Percentiles rank a stretch among this genome's conserved stretches.
phyloP scores from a whole-genome alignment of 2,797 vertebrate genomes.

The Gorsachius magnificus region DNA sequence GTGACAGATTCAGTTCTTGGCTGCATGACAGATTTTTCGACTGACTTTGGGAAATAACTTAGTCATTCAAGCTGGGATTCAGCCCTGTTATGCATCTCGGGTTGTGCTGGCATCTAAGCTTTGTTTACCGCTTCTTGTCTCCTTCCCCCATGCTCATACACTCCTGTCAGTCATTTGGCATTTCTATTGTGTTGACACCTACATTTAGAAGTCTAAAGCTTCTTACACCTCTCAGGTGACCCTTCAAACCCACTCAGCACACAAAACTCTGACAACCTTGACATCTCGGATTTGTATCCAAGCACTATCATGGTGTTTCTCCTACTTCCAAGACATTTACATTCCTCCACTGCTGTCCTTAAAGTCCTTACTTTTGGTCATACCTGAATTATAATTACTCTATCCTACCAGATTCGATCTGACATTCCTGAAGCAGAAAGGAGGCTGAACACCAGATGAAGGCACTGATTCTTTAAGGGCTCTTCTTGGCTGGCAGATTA shows the following conservation, averaged over 20 bases:
- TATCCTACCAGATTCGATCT: neutral
- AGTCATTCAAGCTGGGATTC: neutral
- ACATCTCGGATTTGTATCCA: neutral
- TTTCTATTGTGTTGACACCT: neutral
- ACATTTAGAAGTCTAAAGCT: neutral
- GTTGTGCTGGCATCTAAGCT: neutral
- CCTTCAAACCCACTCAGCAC: neutral
- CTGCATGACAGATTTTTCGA: neutral
- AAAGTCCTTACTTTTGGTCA: neutral
- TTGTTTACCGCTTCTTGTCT: neutral
- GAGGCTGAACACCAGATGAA: neutral
- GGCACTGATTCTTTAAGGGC: neutral
- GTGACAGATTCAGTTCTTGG: neutral
- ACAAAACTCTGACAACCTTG: neutral
- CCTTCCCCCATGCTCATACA: neutral
- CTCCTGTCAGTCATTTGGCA: neutral
- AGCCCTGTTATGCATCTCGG: neutral
- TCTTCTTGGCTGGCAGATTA: neutral
- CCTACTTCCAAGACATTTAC: neutral
- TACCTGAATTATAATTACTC: neutral
- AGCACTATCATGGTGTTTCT: neutral
- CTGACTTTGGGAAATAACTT: neutral
- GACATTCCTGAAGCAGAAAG: neutral
- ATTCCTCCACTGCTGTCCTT: neutral
- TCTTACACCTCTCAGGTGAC: neutral